A percentile compares a stretch with the other conserved stretches of the same genome.
phyloP scores from a whole-genome alignment of 2,797 vertebrate species.

The Acrossocheilus fasciatus region DNA sequence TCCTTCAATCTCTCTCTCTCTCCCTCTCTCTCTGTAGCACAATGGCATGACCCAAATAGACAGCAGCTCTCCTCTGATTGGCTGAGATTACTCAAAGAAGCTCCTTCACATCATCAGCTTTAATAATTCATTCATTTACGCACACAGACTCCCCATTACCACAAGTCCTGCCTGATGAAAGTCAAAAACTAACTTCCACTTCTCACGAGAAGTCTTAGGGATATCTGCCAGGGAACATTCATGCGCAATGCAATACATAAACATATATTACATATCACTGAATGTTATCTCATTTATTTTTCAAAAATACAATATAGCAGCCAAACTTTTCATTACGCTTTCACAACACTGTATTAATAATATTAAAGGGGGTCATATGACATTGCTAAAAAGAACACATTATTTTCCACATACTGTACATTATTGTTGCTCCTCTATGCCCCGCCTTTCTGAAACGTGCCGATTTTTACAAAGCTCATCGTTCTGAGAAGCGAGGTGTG shows the following conservation, averaged over 20 bases:
- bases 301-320: neutral
- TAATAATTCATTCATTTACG: constrained; percentile 63
- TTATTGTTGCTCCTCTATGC: too few relatives aligned
- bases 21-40: constrained; percentile 48
- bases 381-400: too few relatives aligned
- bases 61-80: constrained; percentile 66
- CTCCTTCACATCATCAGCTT: constrained; percentile 61
- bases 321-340: neutral
- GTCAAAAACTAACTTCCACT: constrained; percentile 23
- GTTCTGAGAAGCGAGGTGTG: too few relatives aligned
- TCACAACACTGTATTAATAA: too few relatives aligned
- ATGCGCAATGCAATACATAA: neutral
- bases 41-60: constrained; percentile 62
- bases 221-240: neutral
- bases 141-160: constrained; percentile 43
- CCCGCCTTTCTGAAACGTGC: too few relatives aligned
- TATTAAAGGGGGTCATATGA: too few relatives aligned
- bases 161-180: constrained; percentile 11
- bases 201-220: neutral
- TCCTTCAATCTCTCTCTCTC: constrained; percentile 11
- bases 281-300: neutral
- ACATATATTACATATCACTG: neutral
- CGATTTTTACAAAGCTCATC: too few relatives aligned
- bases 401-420: too few relatives aligned
- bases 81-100: constrained; percentile 60